phyloP scores from a whole-genome alignment of 2,113 vertebrate species.

The Murina feae region DNA sequence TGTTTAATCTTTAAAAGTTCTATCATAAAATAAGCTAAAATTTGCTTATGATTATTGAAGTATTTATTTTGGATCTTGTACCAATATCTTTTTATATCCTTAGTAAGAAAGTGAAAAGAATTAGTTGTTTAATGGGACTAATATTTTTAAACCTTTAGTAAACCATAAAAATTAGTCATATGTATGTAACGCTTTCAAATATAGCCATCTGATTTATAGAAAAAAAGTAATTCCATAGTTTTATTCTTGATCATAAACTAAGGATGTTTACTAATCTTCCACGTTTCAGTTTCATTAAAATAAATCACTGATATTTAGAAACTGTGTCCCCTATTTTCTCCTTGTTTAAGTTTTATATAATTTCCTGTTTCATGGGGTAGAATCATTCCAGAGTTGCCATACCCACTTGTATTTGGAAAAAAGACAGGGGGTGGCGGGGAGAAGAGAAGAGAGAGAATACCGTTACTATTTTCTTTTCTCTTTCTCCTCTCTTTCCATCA shows the following conservation, averaged over 20 bases:
- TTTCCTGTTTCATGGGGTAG: not conserved
- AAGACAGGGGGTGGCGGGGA: too few species aligned
- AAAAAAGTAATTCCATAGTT: not conserved
- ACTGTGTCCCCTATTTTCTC: not conserved
- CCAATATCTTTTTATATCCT: not conserved
- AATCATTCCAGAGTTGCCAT: not conserved
- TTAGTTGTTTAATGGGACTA: not conserved
- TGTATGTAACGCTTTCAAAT: not conserved
- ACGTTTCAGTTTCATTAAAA: not conserved
- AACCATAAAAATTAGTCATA: not conserved
- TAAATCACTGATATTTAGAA: not conserved
- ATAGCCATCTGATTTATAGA: not conserved
- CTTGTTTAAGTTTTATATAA: not conserved
- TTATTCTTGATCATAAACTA: not conserved
- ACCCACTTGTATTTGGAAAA: not conserved
- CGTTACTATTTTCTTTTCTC: not conserved
- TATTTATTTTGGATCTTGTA: not conserved
- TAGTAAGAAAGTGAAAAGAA: constrained; percentile 5
- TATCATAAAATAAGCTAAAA: not conserved
- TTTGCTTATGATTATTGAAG: not conserved
- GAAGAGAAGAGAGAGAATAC: not conserved
- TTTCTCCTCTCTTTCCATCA: not conserved
- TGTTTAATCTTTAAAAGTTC: not conserved
- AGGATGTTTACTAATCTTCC: not conserved
- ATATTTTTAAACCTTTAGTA: not conserved